phyloP scores from a whole-genome alignment of 2,113 vertebrate species.

The Coptodon rendalli region DNA sequence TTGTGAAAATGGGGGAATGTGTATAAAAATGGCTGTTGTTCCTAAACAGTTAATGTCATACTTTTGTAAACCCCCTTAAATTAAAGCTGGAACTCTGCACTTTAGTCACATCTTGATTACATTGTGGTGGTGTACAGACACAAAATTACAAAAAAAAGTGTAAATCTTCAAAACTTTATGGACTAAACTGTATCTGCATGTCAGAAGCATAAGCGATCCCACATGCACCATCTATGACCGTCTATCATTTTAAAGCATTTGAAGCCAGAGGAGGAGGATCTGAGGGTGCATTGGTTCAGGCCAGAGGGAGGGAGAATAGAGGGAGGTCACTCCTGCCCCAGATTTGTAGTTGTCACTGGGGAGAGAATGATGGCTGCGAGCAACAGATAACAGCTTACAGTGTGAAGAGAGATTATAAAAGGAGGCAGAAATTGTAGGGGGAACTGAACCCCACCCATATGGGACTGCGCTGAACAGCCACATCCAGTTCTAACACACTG shows the following conservation, averaged over 20 bases:
- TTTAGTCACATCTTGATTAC: not conserved
- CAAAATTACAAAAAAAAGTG: not conserved
- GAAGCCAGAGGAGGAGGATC: not conserved
- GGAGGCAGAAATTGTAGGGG: conserved; percentile 44
- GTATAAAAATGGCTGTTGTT: not conserved
- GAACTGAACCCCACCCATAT: conserved; percentile 32
- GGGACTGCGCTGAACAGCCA: conserved; percentile 20
- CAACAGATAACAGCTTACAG: conserved; percentile 55
- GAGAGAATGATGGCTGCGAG: conserved; percentile 55
- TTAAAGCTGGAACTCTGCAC: not conserved
- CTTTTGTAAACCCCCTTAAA: not conserved
- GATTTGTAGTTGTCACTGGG: conserved; percentile 60
- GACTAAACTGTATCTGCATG: not conserved
- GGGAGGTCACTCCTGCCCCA: conserved; percentile 43
- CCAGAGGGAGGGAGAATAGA: not conserved
- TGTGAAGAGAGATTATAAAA: conserved; percentile 47
- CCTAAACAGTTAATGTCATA: not conserved
- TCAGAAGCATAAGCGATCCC: not conserved
- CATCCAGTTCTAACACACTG: conserved; percentile 23
- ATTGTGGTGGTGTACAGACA: not conserved
- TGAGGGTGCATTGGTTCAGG: not conserved
- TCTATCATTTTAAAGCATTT: not conserved
- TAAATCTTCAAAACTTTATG: not conserved
- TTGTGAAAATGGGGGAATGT: not conserved
- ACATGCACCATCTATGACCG: not conserved